phyloP scores from a whole-genome alignment of 1,140 invertebrate species.

The Drosophila seguyi region DNA sequence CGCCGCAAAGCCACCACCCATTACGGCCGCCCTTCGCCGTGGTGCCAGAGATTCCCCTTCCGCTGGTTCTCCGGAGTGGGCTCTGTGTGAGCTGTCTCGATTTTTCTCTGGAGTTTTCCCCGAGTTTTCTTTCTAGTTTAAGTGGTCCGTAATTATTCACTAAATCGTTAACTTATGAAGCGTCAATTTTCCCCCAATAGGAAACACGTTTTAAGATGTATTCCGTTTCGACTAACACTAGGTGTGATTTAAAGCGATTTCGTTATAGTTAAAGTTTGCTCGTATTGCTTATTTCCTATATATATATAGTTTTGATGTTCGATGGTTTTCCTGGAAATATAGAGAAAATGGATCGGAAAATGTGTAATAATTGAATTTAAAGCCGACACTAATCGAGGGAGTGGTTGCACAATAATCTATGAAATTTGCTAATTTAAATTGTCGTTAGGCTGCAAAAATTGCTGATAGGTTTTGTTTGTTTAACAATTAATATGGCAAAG shows the following conservation, averaged over 20 bases:
- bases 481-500: neutral
- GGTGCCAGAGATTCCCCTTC: conserved; percentile 18
- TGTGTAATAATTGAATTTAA: neutral
- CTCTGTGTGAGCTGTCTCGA: neutral
- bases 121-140: conserved; percentile 16
- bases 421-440: neutral
- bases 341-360: neutral
- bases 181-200: conserved; percentile 61
- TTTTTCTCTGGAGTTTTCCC: neutral
- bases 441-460: neutral
- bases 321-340: conserved; percentile 47
- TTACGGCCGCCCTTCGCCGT: conserved; percentile 63
- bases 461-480: neutral
- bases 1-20: conserved; percentile 82
- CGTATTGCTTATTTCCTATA: conserved; percentile 48
- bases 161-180: conserved; percentile 64
- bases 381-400: conserved; percentile 3
- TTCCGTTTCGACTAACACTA: conserved; percentile 34
- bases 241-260: conserved; percentile 38
- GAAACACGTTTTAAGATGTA: conserved; percentile 34
- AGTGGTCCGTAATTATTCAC: conserved; percentile 38
- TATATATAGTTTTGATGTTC: conserved; percentile 38
- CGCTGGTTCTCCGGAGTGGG: neutral
- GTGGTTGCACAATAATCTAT: neutral
- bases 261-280: conserved; percentile 21